A percentile compares a stretch with the other conserved stretches of the same genome.
These are phyloP conservation scores for rabbit (Oryctolagus cuniculus) DNA, from an alignment of 2,113 vertebrate genomes.

Conservation along the genomic window DNA sequence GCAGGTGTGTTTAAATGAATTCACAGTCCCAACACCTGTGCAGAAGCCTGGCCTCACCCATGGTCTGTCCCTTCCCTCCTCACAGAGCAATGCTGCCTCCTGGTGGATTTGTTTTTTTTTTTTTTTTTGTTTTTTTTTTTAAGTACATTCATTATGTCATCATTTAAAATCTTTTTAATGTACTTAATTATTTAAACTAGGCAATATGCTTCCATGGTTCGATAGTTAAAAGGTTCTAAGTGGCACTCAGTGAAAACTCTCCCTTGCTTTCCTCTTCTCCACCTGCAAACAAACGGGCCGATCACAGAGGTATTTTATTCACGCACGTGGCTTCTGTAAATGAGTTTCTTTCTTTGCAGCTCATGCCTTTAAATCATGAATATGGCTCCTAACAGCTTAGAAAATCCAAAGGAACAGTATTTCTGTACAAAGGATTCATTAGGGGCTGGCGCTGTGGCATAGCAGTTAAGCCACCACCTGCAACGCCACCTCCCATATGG, in stretches of 20 bases:
- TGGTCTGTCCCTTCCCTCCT: background rate
- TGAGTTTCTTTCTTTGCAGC: background rate
- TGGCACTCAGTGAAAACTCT: background rate
- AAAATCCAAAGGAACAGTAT: conserved; percentile 36
- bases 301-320: background rate
- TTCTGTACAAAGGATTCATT: background rate
- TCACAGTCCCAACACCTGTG: too few species aligned
- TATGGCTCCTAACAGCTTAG: conserved; percentile 25
- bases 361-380: conserved; percentile 25
- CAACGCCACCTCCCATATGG: too few species aligned
- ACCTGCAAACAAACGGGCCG: background rate
- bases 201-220: background rate
- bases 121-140: background rate
- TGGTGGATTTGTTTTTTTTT: conserved; percentile 56
- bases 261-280: background rate
- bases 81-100: conserved; percentile 69
- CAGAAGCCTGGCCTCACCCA: background rate
- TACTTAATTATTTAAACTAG: conserved; percentile 19
- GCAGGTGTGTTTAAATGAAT: background rate
- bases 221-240: conserved; percentile 34
- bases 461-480: too few species aligned
- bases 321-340: background rate
- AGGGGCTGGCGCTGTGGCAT: too few species aligned
- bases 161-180: background rate
- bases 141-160: background rate